Conservation (phyloP, 1,140 invertebrate species). For the Drosophila guanche region DNA sequence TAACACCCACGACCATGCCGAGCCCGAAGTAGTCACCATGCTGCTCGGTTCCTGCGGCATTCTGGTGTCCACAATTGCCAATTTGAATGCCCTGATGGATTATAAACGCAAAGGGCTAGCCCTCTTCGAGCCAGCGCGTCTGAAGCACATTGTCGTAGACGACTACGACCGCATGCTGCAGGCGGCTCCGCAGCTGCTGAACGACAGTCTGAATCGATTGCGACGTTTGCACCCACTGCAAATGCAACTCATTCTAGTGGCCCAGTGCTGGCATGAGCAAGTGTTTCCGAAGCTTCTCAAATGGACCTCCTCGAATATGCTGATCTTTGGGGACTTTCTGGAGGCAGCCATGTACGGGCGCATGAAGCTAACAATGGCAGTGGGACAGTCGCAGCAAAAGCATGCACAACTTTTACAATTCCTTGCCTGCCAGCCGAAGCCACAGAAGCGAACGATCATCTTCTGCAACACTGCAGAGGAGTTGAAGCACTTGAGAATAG, state of each 20-base stretch:
- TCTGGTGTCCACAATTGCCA: conserved; percentile 34
- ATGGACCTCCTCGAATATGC: conserved; percentile 1
- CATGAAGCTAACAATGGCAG: conserved; percentile 18
- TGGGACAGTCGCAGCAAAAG: conserved; percentile 22
- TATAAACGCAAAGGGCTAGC: conserved; percentile 1
- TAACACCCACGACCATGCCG: conserved; percentile 18
- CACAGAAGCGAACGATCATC: conserved; percentile 31
- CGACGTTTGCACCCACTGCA: background rate
- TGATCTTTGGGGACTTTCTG: conserved; percentile 53
- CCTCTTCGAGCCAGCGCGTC: conserved; percentile 17
- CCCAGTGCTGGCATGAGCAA: conserved; percentile 51
- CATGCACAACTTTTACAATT: background rate
- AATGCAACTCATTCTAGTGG: conserved; percentile 35
- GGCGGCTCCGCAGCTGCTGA: background rate
- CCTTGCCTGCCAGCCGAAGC: background rate
- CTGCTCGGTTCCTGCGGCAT: conserved; percentile 58
- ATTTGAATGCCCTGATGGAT: conserved; percentile 13
- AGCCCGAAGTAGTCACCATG: conserved; percentile 2
- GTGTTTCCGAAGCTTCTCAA: conserved; percentile 23
- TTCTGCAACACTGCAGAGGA: conserved; percentile 39
- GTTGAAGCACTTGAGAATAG: background rate
- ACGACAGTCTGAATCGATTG: conserved; percentile 8
- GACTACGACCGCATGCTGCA: conserved; percentile 46
- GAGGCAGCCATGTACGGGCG: conserved; percentile 58
- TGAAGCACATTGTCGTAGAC: conserved; percentile 46